A percentile compares a stretch with the other conserved stretches of the same genome.
Conservation (phyloP, 2,113 vertebrate species). For the Capreolus pygargus region DNA sequence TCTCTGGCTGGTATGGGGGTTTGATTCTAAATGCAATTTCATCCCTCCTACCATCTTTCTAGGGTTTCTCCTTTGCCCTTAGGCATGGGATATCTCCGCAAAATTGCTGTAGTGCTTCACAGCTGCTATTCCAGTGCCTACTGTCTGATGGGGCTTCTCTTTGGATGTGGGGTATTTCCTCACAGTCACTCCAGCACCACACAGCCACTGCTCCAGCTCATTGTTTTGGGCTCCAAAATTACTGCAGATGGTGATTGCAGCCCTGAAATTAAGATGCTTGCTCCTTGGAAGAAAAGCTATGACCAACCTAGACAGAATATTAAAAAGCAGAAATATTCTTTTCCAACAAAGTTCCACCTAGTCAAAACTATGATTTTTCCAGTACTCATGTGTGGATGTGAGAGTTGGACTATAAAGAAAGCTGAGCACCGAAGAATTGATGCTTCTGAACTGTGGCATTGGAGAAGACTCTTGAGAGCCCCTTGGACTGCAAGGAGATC, state of each 20-base stretch:
- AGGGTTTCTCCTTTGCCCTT: not conserved
- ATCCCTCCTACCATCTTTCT: not conserved
- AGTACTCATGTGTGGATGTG: not conserved
- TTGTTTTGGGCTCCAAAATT: not conserved
- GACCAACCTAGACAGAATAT: not conserved
- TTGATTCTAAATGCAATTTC: not conserved
- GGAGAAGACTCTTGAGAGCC: not conserved
- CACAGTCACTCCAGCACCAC: not conserved
- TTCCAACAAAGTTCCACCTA: not conserved
- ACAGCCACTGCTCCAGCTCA: not conserved
- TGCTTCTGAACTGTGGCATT: not conserved
- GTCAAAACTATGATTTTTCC: not conserved
- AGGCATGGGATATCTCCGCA: not conserved
- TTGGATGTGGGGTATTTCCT: not conserved
- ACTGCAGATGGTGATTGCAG: not conserved
- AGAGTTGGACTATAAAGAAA: not conserved
- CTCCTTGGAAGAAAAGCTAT: not conserved
- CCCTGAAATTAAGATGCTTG: not conserved
- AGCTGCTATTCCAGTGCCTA: not conserved
- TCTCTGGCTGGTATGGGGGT: not conserved
- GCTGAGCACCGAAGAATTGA: rapidly evolving
- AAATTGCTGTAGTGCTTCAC: not conserved
- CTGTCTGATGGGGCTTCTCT: not conserved
- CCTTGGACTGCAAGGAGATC: not conserved
- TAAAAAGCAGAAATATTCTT: not conserved